These are phyloP conservation scores for Phrynocephalus forsythii DNA, from an alignment of 2,797 vertebrate species.

Conservation along the genomic window DNA sequence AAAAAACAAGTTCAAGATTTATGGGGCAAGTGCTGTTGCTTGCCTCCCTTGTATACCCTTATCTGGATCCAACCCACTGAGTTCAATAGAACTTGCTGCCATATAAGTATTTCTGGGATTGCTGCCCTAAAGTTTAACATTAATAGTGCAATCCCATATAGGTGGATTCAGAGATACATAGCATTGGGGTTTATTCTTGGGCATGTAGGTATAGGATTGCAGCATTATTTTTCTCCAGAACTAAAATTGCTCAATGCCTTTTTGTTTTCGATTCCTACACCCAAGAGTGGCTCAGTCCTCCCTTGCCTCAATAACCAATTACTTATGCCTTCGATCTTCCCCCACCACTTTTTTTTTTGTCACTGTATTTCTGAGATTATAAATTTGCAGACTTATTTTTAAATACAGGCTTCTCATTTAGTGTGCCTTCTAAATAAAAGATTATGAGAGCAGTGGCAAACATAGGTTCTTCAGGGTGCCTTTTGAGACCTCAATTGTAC, in stretches of 20 bases:
- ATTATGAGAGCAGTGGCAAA: not conserved
- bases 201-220: not conserved
- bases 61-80: not conserved
- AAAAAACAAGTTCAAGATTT: too few relatives aligned
- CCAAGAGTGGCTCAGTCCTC: not conserved
- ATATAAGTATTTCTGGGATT: not conserved
- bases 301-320: too few relatives aligned
- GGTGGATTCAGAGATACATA: not conserved
- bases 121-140: not conserved
- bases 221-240: not conserved
- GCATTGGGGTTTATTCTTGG: not conserved
- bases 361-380: not conserved
- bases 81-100: not conserved
- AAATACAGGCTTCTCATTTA: conserved; percentile 12
- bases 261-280: not conserved
- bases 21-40: too few relatives aligned
- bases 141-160: not conserved
- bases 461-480: not conserved
- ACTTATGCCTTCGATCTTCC: too few relatives aligned
- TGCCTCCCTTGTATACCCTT: not conserved
- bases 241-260: not conserved
- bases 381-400: not conserved
- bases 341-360: not conserved
- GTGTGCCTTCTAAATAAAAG: conserved; percentile 12
- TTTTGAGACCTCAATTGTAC: conserved; percentile 5